Percentiles rank a stretch among this genome's conserved stretches.
phyloP scores from a whole-genome alignment of 1,140 invertebrate species.

The Lordiphosa collinella region DNA sequence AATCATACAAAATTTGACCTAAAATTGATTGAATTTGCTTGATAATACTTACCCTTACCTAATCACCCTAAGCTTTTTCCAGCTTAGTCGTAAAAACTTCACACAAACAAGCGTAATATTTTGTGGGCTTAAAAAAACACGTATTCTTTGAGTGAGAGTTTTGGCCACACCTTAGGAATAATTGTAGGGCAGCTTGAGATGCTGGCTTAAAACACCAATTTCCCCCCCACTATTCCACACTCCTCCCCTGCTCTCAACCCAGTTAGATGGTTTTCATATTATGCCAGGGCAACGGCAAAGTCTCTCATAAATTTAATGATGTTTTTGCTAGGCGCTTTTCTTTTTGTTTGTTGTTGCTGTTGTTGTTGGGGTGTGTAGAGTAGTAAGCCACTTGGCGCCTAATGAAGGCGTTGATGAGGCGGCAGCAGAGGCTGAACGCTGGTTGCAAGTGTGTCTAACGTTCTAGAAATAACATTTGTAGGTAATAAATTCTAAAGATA shows the following conservation, averaged over 20 bases:
- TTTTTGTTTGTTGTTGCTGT: conserved; percentile 19
- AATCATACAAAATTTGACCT: too few species aligned
- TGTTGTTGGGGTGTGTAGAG: conserved; percentile 6
- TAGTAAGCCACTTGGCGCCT: conserved; percentile 43
- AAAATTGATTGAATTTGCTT: too few species aligned
- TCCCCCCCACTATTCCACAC: too few species aligned
- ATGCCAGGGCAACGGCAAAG: conserved; percentile 30
- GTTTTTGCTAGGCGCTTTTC: conserved; percentile 39
- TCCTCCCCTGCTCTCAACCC: neutral
- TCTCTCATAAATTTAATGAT: conserved; percentile 72
- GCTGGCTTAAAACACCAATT: too few species aligned
- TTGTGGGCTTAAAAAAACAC: too few species aligned
- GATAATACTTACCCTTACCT: too few species aligned
- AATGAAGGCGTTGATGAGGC: conserved; percentile 73
- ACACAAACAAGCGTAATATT: too few species aligned
- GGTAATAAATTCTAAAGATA: conserved; percentile 77
- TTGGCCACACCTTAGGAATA: conserved; percentile 1
- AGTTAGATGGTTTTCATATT: conserved; percentile 44
- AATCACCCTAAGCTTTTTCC: too few species aligned
- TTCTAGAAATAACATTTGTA: conserved; percentile 75
- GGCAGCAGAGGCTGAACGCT: conserved; percentile 14
- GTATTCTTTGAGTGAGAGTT: neutral
- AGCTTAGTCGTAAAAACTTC: too few species aligned
- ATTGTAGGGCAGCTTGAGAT: too few species aligned
- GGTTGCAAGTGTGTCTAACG: conserved; percentile 55